Evolutionary conservation across 1,140 invertebrate genomes (phyloP).

Genomic region (Penaeus chinensis): DNA sequence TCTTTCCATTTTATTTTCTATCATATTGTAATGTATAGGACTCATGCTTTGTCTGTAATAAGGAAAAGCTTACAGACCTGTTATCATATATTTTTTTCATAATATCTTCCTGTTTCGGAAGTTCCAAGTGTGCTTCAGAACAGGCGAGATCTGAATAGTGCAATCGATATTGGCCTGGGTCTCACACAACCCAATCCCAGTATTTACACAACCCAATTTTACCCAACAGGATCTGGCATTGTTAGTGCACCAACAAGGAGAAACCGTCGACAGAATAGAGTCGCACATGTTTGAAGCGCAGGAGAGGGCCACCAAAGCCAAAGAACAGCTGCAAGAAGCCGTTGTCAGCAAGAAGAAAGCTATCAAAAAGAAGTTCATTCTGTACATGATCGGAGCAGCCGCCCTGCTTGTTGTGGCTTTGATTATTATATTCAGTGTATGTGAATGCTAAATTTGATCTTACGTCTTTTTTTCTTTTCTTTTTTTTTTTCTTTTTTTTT

Average conservation of each 20-base stretch:
- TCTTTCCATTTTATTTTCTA: too few relatives aligned
- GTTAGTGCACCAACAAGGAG: conserved; percentile 36
- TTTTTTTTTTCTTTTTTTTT: too few relatives aligned
- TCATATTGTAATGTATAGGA: too few relatives aligned
- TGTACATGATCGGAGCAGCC: conserved; percentile 18
- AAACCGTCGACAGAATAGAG: conserved; percentile 37
- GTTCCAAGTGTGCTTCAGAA: background rate
- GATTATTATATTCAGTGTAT: conserved; percentile 49
- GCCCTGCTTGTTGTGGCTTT: conserved; percentile 32
- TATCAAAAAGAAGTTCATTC: conserved; percentile 48
- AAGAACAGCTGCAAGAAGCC: conserved; percentile 24
- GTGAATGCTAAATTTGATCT: conserved; percentile 35
- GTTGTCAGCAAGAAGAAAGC: conserved; percentile 26
- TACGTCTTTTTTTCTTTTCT: background rate
- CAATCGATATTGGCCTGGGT: background rate
- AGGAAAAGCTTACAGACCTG: background rate
- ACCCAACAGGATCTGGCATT: conserved; percentile 26
- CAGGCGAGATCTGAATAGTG: background rate
- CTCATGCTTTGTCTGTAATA: too few relatives aligned
- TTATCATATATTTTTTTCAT: too few relatives aligned
- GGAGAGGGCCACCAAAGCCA: conserved; percentile 26
- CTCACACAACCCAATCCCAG: too few relatives aligned
- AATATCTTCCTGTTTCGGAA: background rate
- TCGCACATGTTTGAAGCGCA: conserved; percentile 42
- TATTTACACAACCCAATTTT: background rate